A percentile compares a stretch with the other conserved stretches of the same genome.
phyloP scores from a whole-genome alignment of 92 coral and sea anemone species.

The Scolanthus callimorphus region DNA sequence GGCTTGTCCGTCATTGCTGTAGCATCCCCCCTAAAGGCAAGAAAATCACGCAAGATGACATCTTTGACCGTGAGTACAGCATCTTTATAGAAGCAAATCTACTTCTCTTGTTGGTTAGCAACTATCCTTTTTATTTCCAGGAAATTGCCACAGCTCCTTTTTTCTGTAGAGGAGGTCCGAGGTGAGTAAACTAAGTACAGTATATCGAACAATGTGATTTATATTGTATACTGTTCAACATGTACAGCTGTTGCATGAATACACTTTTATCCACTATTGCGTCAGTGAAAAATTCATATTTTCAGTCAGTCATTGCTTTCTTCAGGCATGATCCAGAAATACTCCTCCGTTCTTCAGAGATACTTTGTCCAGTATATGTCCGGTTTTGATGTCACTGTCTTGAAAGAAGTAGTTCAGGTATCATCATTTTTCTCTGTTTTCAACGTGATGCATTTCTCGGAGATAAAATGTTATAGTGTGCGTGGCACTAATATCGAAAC shows the following conservation, averaged over 20 bases:
- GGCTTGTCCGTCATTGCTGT: constrained; percentile 81
- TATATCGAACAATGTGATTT: too few relatives aligned
- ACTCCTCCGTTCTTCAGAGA: constrained; percentile 87
- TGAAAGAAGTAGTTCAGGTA: constrained; percentile 94
- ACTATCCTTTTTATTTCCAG: constrained; percentile 27
- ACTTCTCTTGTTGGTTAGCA: too few relatives aligned
- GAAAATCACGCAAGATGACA: constrained; percentile 82
- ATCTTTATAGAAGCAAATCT: too few relatives aligned
- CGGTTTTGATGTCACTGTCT: constrained; percentile 84
- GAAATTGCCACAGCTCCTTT: constrained; percentile 74
- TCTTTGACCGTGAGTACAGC: constrained; percentile 83
- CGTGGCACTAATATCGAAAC: too few relatives aligned
- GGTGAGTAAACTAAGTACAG: constrained; percentile 38
- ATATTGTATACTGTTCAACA: too few relatives aligned
- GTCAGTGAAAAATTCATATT: too few relatives aligned
- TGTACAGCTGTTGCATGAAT: too few relatives aligned
- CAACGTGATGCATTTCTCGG: too few relatives aligned
- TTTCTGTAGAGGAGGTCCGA: constrained; percentile 84
- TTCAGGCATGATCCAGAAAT: constrained; percentile 89
- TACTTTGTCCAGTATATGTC: constrained; percentile 90
- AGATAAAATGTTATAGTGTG: too few relatives aligned
- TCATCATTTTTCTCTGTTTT: too few relatives aligned
- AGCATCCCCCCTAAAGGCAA: constrained; percentile 78
- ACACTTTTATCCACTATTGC: too few relatives aligned
- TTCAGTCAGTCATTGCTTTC: not conserved